Evolutionary conservation across 1,140 invertebrate species (phyloP), one percentile per base, ranked within the genome.

Genomic region (Antheraea mylitta): DNA sequence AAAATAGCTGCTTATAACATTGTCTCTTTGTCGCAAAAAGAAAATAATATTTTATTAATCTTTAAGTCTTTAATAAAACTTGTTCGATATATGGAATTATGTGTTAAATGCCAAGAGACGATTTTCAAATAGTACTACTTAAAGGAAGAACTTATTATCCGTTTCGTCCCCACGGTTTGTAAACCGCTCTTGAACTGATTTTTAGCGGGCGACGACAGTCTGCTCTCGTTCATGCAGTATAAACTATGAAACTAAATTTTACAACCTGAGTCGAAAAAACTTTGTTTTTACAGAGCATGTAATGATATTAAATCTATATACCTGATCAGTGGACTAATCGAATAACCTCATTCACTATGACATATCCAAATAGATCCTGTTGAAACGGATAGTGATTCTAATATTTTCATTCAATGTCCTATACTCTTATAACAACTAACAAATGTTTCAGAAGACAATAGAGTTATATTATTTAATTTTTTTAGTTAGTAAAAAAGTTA

Each of bases 151-250:
- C n/a, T n/a, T 42, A 42, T 9, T 42, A 7, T 2, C 11, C 38
- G 38, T 9, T 42, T 4, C 38, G 7, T 5, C 11, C 11, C 38
- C 11, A 42, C 7, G 38, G 59, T 18, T 58, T 64, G 69, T 64
- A 60, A 60, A 18, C 7, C 48, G 67, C 11, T 67, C 71, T 73
- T 72, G 70, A 73, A 73, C 71, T 19, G 67, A 61, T 69, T 73
- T 68, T 64, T 67, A 64, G 58, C 64, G 71, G 67, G 42, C 71
- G 67, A 45, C 59, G 64, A 69, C 71, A 67, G 68, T 73, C 71
- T 73, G 65, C 62, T n/a, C 18, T 60, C 11, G 37, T 63, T 37
- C 11, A 8, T 36, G 37, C 61, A 53, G 45, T 53, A 53, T 53
- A 13, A n/a, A 53, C 7, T 53, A 53, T 53, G 16, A 42, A 53